Percentiles rank a stretch among this genome's conserved stretches.
Conservation (phyloP, 2,888 invertebrate genomes). For the Erynnis tages region DNA sequence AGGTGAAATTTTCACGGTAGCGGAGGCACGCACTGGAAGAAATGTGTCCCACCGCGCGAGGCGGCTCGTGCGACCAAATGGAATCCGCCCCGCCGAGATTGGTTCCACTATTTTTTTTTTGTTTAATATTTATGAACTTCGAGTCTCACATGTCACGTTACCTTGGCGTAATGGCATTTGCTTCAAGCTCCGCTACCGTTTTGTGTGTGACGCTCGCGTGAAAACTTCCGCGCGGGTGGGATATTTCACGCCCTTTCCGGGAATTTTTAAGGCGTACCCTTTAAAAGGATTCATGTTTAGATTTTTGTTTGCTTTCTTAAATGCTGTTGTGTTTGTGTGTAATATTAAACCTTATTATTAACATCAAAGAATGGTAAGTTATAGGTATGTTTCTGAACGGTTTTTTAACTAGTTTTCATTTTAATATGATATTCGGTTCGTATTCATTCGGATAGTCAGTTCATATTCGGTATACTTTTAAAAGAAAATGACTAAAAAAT, state of each 20-base stretch:
- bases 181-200: constrained; percentile 58
- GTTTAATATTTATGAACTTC: constrained; percentile 75
- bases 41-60: constrained; percentile 48
- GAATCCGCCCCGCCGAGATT: constrained; percentile 69
- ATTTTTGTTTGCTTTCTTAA: too few species aligned
- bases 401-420: too few species aligned
- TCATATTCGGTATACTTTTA: neutral
- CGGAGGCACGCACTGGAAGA: constrained; percentile 39
- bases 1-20: constrained; percentile 65
- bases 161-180: constrained; percentile 66
- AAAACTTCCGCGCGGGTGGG: constrained; percentile 33
- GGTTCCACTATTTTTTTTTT: constrained; percentile 67
- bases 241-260: constrained; percentile 6
- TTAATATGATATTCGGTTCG: too few species aligned
- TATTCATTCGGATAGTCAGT: too few species aligned
- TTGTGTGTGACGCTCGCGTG: constrained; percentile 60
- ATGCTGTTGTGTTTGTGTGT: too few species aligned
- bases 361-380: too few species aligned
- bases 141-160: constrained; percentile 61
- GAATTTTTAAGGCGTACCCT: neutral
- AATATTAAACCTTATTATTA: too few species aligned
- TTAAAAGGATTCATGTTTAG: neutral
- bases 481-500: constrained; percentile 1
- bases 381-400: too few species aligned
- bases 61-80: constrained; percentile 56